Evolutionary conservation across 1,140 invertebrate genomes (phyloP).

Genomic region (Drosophila ogumai): DNA sequence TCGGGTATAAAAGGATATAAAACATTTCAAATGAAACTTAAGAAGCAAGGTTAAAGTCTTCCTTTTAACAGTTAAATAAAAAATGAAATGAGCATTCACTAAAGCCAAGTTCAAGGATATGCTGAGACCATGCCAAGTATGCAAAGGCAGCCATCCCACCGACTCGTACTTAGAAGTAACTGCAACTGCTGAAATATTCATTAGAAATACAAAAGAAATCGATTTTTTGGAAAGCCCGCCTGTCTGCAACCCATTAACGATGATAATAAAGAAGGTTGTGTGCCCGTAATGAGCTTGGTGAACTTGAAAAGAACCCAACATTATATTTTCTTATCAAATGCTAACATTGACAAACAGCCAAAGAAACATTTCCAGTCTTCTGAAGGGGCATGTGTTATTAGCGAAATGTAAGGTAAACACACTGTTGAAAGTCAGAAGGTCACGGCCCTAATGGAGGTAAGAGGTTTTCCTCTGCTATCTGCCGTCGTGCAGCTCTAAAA

Average conservation of each 20-base stretch:
- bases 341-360: constrained; percentile 27
- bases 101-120: constrained; percentile 6
- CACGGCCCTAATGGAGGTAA: constrained; percentile 5
- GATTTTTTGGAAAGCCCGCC: neutral
- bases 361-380: constrained; percentile 22
- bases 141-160: neutral
- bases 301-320: constrained; percentile 13
- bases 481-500: constrained; percentile 33
- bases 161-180: neutral
- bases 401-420: constrained; percentile 38
- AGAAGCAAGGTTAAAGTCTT: neutral
- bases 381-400: constrained; percentile 38
- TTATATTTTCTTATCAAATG: constrained; percentile 40
- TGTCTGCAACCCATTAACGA: neutral
- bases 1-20: constrained; percentile 11
- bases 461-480: constrained; percentile 44
- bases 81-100: neutral
- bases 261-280: constrained; percentile 2
- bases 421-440: constrained; percentile 46
- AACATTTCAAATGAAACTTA: neutral
- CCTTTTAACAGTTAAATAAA: neutral
- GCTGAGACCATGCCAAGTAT: neutral
- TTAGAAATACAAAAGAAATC: constrained; percentile 12
- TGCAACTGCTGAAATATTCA: constrained; percentile 7
- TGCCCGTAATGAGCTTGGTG: constrained; percentile 25